These are phyloP conservation scores for Datnioides undecimradiatus DNA, from an alignment of 2,113 vertebrate species.

Conservation along the genomic window DNA sequence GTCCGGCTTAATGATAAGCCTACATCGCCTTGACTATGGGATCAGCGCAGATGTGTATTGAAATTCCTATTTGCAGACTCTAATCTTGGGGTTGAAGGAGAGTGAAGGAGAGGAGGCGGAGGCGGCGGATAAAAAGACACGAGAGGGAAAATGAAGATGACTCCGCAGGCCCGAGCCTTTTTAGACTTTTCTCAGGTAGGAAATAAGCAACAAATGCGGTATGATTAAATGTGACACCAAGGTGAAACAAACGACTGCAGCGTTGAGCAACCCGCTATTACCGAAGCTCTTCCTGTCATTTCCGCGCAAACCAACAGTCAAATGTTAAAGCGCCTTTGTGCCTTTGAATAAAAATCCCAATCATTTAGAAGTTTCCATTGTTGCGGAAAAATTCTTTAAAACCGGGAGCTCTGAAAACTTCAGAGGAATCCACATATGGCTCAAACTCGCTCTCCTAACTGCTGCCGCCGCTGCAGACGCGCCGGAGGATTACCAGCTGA, in stretches of 20 bases:
- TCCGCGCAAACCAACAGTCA: not conserved
- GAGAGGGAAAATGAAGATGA: conserved; percentile 21
- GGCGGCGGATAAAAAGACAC: not conserved
- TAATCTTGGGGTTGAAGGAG: conserved; percentile 49
- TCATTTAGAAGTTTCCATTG: no score
- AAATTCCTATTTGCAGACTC: conserved; percentile 34
- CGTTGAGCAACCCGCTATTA: not conserved
- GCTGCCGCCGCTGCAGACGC: not conserved
- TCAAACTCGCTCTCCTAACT: not conserved
- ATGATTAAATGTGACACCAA: not conserved
- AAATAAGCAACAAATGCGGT: not conserved
- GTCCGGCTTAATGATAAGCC: conserved; percentile 55
- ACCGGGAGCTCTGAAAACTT: not conserved
- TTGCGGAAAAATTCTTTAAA: no score
- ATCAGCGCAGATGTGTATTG: conserved; percentile 42
- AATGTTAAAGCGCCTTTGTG: not conserved
- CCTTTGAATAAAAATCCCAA: not conserved
- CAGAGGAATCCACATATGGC: not conserved
- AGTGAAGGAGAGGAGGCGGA: conserved; percentile 30
- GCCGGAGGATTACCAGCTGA: conserved; percentile 12
- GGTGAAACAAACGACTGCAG: not conserved
- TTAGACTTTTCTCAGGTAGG: not conserved
- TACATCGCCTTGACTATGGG: conserved; percentile 22
- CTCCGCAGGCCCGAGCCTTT: not conserved
- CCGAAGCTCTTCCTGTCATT: not conserved